phyloP scores from a whole-genome alignment of 2,888 invertebrate genomes.

The Deilephila elpenor region DNA sequence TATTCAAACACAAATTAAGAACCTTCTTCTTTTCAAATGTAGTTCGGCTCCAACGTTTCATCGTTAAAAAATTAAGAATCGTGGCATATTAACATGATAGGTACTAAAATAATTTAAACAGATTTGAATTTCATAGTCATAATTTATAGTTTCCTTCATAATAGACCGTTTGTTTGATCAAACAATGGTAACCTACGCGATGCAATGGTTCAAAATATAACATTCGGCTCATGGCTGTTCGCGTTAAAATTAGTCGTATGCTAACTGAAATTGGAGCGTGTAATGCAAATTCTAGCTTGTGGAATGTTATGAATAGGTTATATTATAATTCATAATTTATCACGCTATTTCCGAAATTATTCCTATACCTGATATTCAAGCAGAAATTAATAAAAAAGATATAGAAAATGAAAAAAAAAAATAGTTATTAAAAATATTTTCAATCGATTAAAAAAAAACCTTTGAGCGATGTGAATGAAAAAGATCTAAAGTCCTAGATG shows the following conservation, averaged over 20 bases:
- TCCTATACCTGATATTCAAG: neutral
- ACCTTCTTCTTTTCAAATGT: too few species aligned
- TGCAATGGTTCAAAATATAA: slow-evolving; percentile 23
- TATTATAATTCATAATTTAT: neutral
- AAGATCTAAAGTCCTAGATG: neutral
- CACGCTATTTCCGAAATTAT: neutral
- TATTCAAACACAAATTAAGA: neutral
- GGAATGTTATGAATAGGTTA: neutral
- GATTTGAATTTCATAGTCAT: neutral
- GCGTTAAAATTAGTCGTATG: slow-evolving; percentile 28
- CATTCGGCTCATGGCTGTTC: slow-evolving; percentile 16
- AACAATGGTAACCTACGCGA: slow-evolving; percentile 24
- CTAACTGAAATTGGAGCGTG: slow-evolving; percentile 29
- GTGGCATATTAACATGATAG: neutral
- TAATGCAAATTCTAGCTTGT: slow-evolving; percentile 24
- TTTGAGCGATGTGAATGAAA: neutral
- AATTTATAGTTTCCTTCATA: neutral
- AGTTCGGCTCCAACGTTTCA: too few species aligned
- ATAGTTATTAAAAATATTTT: too few species aligned
- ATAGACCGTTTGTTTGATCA: neutral
- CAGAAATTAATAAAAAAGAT: too few species aligned
- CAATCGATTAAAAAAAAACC: too few species aligned
- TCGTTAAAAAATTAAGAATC: neutral
- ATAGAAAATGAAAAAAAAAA: too few species aligned
- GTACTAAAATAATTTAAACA: neutral